Evolutionary conservation across 2,113 vertebrate genomes (phyloP), one percentile per base, ranked within the genome.

Genomic region (Mus pahari): DNA sequence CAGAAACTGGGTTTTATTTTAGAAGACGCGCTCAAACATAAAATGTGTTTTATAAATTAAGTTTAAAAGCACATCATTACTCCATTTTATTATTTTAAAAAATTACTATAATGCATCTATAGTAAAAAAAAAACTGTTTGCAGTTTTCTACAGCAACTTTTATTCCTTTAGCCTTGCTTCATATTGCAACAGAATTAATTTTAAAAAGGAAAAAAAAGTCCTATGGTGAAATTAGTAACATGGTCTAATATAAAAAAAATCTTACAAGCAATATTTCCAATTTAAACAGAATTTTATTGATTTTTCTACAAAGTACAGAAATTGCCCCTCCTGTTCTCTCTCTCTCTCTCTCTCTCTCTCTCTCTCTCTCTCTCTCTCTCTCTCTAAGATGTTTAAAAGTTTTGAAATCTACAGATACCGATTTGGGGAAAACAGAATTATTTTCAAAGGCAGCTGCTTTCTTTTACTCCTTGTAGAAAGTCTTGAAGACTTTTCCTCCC

Each of bases 51-150:
- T 94, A 68, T 74, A 66, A 97, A 78, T 73, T 83, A 96, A 96
- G 64, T 45, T 97, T 95, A 92, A 92, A 94, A 36, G 89, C 71
- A 89, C 70, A 92, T 39, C 92, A 90, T 71, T 93, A 79, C 73
- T 95, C n/a, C 93, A 28, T 92, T 97, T 90, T 36, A 94, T 92
- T 91, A 81, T 79, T 97, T 95, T 73, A 94, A 96, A 96, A 93
- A 92, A 89, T 68, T 68, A 91, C 58, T 95, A 92, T 26, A 96
- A 89, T 92, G 82, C 14, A 86, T 39, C 45, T 92, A 33, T 5
- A 66, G 64, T 66, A 13, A 31, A 33, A 31, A 66, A 66, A 66
- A 94, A 97, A 97, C 79, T 94, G 78, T 84, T 78, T 94, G 83
- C 42, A 91, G 78, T 93, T 50, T 64, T 94, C 89, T 68, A 28